Evolutionary conservation across 2,797 vertebrate species (phyloP).

Genomic region (Chrysocyon brachyurus): DNA sequence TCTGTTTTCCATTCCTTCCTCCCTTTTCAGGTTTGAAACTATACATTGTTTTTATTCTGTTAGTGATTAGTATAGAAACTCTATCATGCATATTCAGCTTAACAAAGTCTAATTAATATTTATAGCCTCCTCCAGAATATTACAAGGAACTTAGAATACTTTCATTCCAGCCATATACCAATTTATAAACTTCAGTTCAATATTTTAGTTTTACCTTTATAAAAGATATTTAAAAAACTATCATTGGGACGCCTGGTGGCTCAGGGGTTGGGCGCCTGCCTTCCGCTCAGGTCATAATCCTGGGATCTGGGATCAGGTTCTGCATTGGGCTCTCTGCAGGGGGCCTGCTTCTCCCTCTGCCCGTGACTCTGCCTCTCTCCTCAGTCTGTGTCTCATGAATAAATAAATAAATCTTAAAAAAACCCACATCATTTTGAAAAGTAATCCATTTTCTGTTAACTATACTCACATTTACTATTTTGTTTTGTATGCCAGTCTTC

Average conservation of each 20-base stretch:
- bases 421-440: not conserved
- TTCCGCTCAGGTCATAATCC: too few relatives aligned
- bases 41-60: slow-evolving; percentile 5
- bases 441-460: not conserved
- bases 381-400: too few relatives aligned
- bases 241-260: not conserved
- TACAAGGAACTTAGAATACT: not conserved
- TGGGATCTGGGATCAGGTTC: too few relatives aligned
- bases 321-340: too few relatives aligned
- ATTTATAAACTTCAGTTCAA: not conserved
- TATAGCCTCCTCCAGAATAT: not conserved
- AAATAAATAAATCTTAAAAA: too few relatives aligned
- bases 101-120: not conserved
- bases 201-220: not conserved
- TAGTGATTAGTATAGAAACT: not conserved
- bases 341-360: too few relatives aligned
- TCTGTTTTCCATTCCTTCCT: not conserved
- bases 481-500: not conserved
- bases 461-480: not conserved
- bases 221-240: slow-evolving; percentile 7
- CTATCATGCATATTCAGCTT: not conserved
- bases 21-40: not conserved
- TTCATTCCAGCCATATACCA: not conserved
- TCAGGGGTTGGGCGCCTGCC: too few relatives aligned
- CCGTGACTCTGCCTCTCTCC: too few relatives aligned